phyloP scores from a whole-genome alignment of 2,888 invertebrate species.

The Athrips mouffetella region DNA sequence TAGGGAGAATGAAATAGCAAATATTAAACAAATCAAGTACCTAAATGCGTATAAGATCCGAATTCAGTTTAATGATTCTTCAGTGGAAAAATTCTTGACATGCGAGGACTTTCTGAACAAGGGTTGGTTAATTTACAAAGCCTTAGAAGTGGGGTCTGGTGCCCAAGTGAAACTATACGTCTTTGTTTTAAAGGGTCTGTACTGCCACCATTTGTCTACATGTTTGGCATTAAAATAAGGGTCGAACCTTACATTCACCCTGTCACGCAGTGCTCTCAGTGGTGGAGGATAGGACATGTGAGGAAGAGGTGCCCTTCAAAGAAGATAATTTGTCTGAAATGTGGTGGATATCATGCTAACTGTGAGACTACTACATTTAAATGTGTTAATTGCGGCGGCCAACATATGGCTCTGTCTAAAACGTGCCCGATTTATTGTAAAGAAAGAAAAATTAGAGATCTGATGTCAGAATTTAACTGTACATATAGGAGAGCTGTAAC shows the following conservation, averaged over 20 bases:
- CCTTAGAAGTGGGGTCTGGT: slow-evolving; percentile 16
- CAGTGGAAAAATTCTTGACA: background rate
- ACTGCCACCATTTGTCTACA: slow-evolving; percentile 19
- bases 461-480: background rate
- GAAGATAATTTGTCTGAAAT: slow-evolving; percentile 25
- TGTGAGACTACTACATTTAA: slow-evolving; percentile 20
- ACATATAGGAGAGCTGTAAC: background rate
- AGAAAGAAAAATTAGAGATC: slow-evolving; percentile 2
- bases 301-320: slow-evolving; percentile 20
- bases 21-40: background rate
- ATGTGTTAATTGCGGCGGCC: slow-evolving; percentile 26
- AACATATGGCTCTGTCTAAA: slow-evolving; percentile 26
- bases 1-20: background rate
- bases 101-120: background rate
- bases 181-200: slow-evolving; percentile 19
- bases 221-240: slow-evolving; percentile 15
- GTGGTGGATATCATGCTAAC: slow-evolving; percentile 21
- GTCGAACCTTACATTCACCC: slow-evolving; percentile 24
- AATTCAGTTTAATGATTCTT: background rate
- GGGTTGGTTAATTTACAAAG: background rate
- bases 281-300: slow-evolving; percentile 25
- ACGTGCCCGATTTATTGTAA: slow-evolving; percentile 23
- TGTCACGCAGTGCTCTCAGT: slow-evolving; percentile 26
- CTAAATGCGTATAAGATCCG: background rate
- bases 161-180: slow-evolving; percentile 19